Base-by-base conservation (phyloP, 2,797 vertebrate genomes). In the Manis pentadactyla region DNA sequence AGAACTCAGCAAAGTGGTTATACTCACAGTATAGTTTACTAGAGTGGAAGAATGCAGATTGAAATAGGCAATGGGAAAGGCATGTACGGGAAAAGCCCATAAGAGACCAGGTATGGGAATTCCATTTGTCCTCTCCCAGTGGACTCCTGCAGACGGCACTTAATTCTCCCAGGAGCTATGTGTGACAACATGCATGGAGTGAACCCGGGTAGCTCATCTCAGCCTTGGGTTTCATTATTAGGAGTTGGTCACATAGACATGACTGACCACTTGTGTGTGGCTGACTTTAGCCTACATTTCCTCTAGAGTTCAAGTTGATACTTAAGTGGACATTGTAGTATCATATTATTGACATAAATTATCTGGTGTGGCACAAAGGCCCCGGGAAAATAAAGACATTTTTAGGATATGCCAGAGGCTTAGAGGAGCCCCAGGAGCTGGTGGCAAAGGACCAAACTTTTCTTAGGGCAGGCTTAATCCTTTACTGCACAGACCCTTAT, bases 251-350 rank as follows among this genome's bases (percentile, higher is more conserved):
- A 23, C 1, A 27, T 10, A 53, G 59, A 64, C 34, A 17, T 53
- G 34, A 42, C 42, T 69, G 34, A 83, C 17, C 1, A 42, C 4
- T 0, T 3, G 1, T 10, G 1, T 10, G 0, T 51, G 69, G 42
- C 39, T 46, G 61, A 53, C 21, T 61, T 51, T 82, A 51, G 17
- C 31, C 7, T 82, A n/a, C 13, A 59, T 39, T 12, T 0, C 51
- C 59, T 59, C 55, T 5, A 78, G n/a, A 69, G 14, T 37, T 86
- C 13, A 57, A 34, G 31, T 14, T 74, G 27, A 49, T 21, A 66
- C 7, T 78, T 78, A 25, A 7, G 4, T 31, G 12, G 51, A 15
- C 34, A 68, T 5, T 42, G 19, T 31, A 89, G 69, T 10, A 69
- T n/a, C 18, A 21, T 46, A 39, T 68, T 61, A 27, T 89, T 64